phyloP scores from a whole-genome alignment of 1,140 invertebrate genomes.

The Octopus sinensis region DNA sequence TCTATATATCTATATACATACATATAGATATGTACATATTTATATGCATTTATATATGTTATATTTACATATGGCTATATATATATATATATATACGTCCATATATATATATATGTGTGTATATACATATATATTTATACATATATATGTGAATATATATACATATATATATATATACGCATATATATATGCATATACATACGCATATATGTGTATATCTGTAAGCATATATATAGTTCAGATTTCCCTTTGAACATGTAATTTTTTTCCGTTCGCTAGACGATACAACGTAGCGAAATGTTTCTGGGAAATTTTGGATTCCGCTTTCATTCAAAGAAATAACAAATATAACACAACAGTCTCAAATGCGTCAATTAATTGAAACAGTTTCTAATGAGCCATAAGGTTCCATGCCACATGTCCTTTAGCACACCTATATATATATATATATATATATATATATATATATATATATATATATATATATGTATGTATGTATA shows the following conservation, averaged over 20 bases:
- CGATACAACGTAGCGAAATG: not conserved
- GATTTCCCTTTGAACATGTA: not conserved
- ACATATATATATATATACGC: not conserved
- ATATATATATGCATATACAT: not conserved
- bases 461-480: not conserved
- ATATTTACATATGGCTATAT: not conserved
- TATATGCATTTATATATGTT: too few relatives aligned
- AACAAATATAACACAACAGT: not conserved
- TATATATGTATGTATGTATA: not conserved
- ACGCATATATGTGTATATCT: not conserved
- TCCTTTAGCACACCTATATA: not conserved
- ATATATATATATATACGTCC: not conserved
- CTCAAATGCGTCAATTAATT: too few relatives aligned
- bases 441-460: not conserved
- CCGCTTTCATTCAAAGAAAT: not conserved
- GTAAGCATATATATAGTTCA: not conserved
- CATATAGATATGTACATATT: not conserved
- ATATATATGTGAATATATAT: not conserved
- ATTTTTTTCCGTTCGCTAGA: not conserved
- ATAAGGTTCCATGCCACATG: too few relatives aligned
- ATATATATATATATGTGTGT: not conserved
- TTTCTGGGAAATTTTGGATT: not conserved
- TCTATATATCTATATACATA: not conserved
- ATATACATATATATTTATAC: conserved; percentile 3
- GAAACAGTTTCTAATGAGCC: too few relatives aligned